Evolutionary conservation across 2,113 vertebrate genomes (phyloP).

Genomic region (Alligator mississippiensis): DNA sequence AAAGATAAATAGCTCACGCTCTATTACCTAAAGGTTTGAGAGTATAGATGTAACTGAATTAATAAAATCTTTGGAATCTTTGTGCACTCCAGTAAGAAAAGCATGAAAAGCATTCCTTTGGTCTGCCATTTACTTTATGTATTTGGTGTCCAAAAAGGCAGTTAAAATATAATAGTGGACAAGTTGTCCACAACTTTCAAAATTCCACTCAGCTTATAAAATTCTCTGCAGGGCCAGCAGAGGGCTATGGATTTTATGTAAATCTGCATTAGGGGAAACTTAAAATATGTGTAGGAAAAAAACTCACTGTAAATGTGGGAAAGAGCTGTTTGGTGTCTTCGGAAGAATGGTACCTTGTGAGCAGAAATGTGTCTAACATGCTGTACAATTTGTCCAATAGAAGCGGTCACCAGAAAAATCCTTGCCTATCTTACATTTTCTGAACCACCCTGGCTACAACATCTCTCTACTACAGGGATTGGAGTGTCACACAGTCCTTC

Average conservation of each 20-base stretch:
- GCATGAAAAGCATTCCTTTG: conserved; percentile 47
- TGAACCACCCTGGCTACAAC: no score
- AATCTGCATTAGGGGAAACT: neutral
- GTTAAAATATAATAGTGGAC: neutral
- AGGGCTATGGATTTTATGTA: neutral
- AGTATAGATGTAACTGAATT: conserved; percentile 41
- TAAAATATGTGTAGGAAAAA: fast-evolving
- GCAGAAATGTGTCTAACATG: no score
- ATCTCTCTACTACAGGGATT: neutral
- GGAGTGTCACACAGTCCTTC: fast-evolving
- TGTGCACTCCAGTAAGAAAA: conserved; percentile 41
- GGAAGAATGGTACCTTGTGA: no score
- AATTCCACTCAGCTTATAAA: neutral
- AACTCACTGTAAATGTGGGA: neutral
- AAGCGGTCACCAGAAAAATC: no score
- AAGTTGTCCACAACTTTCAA: neutral
- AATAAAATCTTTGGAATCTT: conserved; percentile 66
- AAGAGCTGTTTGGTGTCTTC: neutral
- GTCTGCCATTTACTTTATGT: conserved; percentile 41
- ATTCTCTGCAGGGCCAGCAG: neutral
- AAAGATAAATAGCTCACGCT: conserved; percentile 72
- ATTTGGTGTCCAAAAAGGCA: neutral
- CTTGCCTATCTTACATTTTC: no score
- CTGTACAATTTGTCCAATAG: no score
- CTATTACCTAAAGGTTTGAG: conserved; percentile 65